phyloP scores from a whole-genome alignment of 2,113 vertebrate genomes.

The Datnioides undecimradiatus region DNA sequence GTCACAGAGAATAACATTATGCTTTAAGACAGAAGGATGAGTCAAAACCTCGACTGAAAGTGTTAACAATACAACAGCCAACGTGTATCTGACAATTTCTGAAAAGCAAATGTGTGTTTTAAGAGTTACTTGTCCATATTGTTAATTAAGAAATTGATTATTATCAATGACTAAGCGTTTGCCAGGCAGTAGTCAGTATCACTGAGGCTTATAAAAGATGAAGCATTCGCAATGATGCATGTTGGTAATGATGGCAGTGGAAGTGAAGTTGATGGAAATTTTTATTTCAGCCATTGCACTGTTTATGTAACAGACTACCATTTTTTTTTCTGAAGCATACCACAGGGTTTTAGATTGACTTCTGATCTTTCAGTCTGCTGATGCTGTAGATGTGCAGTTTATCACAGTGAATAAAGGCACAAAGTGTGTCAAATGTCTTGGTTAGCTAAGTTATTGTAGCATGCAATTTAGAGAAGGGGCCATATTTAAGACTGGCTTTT shows the following conservation, averaged over 20 bases:
- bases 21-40: neutral
- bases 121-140: neutral
- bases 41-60: neutral
- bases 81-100: neutral
- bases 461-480: neutral
- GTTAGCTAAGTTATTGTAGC: neutral
- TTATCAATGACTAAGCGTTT: neutral
- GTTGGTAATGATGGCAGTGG: neutral
- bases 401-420: neutral
- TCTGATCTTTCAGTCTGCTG: neutral
- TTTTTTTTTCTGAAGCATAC: slow-evolving; percentile 1
- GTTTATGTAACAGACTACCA: neutral
- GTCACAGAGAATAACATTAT: neutral
- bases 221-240: neutral
- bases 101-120: too few species aligned
- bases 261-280: neutral
- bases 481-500: neutral
- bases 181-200: neutral
- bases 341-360: neutral
- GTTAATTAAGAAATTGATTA: neutral
- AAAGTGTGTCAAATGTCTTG: neutral
- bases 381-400: neutral
- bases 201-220: neutral
- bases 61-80: neutral
- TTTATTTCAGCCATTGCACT: neutral